These are phyloP conservation scores for Mesocricetus auratus DNA, from an alignment of 2,113 vertebrate species.

Conservation along the genomic window DNA sequence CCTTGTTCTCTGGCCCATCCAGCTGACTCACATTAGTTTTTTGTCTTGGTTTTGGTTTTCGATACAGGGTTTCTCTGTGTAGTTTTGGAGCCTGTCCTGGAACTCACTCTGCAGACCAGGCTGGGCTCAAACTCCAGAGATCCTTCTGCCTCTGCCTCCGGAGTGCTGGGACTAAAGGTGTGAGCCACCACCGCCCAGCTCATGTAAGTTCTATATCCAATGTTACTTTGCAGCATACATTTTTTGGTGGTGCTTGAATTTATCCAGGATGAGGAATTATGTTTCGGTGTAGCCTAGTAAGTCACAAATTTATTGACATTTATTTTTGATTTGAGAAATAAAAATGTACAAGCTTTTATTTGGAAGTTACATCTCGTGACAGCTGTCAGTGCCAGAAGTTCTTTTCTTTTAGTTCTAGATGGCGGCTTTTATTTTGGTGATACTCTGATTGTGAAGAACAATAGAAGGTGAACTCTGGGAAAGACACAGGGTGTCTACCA, in stretches of 20 bases:
- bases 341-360: not conserved
- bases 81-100: too few species aligned
- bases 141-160: too few species aligned
- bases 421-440: slow-evolving; percentile 20
- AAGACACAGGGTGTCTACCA: not conserved
- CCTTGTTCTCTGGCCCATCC: not conserved
- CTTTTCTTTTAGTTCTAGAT: not conserved
- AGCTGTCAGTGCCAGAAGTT: not conserved
- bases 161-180: too few species aligned
- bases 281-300: not conserved
- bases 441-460: not conserved
- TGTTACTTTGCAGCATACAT: not conserved
- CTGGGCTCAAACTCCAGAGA: too few species aligned
- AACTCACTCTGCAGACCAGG: too few species aligned
- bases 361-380: not conserved
- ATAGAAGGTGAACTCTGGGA: not conserved
- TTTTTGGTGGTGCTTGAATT: slow-evolving; percentile 21
- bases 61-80: too few species aligned
- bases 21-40: not conserved
- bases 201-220: not conserved
- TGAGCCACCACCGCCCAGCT: too few species aligned
- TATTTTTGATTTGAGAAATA: not conserved
- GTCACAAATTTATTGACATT: not conserved
- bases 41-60: too few species aligned
- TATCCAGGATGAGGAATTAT: not conserved